These are phyloP conservation scores for Tenodera sinensis DNA, from an alignment of 2,888 invertebrate genomes.

Conservation along the genomic window DNA sequence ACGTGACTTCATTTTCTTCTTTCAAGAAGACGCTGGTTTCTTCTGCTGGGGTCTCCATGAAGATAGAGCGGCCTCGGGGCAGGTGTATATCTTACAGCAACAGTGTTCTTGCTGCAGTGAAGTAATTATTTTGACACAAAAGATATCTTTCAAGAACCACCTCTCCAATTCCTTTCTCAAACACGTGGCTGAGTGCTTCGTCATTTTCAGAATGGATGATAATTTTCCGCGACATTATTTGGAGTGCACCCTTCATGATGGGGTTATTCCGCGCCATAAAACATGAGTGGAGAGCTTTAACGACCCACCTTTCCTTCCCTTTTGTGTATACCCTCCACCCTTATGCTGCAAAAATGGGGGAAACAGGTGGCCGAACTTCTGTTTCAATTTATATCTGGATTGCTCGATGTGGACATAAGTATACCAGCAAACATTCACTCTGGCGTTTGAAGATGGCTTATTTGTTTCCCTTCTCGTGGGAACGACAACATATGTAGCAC, in stretches of 20 bases:
- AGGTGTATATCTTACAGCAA: not conserved
- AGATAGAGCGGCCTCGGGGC: no score
- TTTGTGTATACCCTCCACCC: not conserved
- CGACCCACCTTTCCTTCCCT: not conserved
- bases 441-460: no score
- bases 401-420: no score
- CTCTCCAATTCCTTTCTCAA: not conserved
- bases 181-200: not conserved
- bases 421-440: no score
- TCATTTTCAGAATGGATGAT: not conserved
- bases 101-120: not conserved
- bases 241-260: not conserved
- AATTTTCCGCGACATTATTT: not conserved
- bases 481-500: no score
- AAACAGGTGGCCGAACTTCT: not conserved
- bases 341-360: not conserved
- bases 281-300: not conserved
- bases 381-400: no score
- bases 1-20: no score
- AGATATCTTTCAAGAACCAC: not conserved
- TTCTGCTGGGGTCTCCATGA: no score
- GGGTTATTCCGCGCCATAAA: not conserved
- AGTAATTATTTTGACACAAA: not conserved
- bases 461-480: no score
- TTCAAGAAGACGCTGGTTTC: no score